These are phyloP conservation scores for Pseudoatta argentina DNA, from an alignment of 1,140 invertebrate genomes.

Conservation along the genomic window DNA sequence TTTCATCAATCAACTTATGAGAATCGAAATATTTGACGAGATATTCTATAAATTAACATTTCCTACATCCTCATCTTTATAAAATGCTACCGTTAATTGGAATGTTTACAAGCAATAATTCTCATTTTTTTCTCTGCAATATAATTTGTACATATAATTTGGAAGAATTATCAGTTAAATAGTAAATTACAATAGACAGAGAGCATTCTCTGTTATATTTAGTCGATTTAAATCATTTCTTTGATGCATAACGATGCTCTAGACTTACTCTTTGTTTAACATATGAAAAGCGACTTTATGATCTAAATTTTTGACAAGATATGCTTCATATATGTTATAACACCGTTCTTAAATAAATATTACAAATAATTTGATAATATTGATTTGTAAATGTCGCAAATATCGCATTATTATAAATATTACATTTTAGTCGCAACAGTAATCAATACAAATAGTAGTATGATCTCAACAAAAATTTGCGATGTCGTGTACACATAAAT, in stretches of 20 bases:
- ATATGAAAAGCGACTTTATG: slow-evolving; percentile 58
- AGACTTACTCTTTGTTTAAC: slow-evolving; percentile 43
- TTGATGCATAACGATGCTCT: slow-evolving; percentile 23
- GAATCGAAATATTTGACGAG: background rate
- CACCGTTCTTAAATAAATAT: slow-evolving; percentile 53
- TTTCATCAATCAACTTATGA: slow-evolving; percentile 16
- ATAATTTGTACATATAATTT: slow-evolving; percentile 55
- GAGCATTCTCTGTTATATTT: slow-evolving; percentile 16
- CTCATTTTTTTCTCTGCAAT: slow-evolving; percentile 31
- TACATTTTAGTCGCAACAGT: slow-evolving; percentile 42
- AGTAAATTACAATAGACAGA: slow-evolving; percentile 32
- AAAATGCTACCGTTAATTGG: slow-evolving; percentile 43
- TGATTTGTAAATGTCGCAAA: slow-evolving; percentile 29
- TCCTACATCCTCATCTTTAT: slow-evolving; percentile 26
- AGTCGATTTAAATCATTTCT: slow-evolving; percentile 40
- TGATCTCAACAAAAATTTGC: slow-evolving; percentile 39
- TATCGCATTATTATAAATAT: slow-evolving; percentile 14
- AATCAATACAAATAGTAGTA: slow-evolving; percentile 22
- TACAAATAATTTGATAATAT: slow-evolving; percentile 54
- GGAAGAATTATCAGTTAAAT: slow-evolving; percentile 51
- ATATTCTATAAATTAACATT: slow-evolving; percentile 33
- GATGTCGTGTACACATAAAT: slow-evolving; percentile 31
- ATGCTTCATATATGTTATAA: slow-evolving; percentile 45
- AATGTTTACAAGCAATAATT: slow-evolving; percentile 48
- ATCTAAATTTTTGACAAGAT: slow-evolving; percentile 42